Base-by-base conservation (phyloP, 2,113 vertebrate genomes). In the Oncorhynchus clarkii region DNA sequence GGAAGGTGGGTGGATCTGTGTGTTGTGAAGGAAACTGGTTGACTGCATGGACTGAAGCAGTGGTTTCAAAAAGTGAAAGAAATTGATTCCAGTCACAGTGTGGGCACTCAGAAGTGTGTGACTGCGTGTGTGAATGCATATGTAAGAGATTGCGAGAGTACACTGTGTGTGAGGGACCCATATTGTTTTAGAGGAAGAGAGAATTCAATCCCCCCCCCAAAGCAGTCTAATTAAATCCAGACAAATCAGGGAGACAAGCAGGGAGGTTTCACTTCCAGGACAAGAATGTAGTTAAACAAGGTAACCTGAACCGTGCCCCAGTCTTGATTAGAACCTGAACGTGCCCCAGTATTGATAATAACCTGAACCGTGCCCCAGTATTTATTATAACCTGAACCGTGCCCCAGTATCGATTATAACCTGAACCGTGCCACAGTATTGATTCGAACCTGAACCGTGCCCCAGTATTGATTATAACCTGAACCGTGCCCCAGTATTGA, bases 191-290 rank as follows among this genome's bases (percentile, higher is more conserved):
- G 34, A 62, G 84, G 24, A 18, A 67, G 70, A 64, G 51, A 27
- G 79, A 68, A 65, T 69, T 59, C 8, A 39, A 39, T 9, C 8
- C 39, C 39, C 29, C 22, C 39, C 39, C 39, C 75, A 74, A 74
- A 45, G 39, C 39, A 72, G 51, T 65, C 62, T 77, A 80, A 82
- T 86, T 12, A 45, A 9, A 9, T 75, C 84, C 81, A 77, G 71
- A 83, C 77, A 79, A 83, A 85, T 81, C 72, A 54, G 69, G 70
- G 78, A 66, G 82, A 85, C 81, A 85, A 45, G 78, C 74, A 69
- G 69, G 76, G 68, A 74, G 78, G 73, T 82, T 75, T 85, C 65
- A 82, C 78, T 75, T 74, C 66, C 73, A 64, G 60, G 64, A 81
- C 66, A 73, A 84, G 72, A 75, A 77, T 73, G 71, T 65, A 70